Evolutionary conservation across 2,888 invertebrate genomes (phyloP).

Genomic region (Ganaspis brasiliensis): DNA sequence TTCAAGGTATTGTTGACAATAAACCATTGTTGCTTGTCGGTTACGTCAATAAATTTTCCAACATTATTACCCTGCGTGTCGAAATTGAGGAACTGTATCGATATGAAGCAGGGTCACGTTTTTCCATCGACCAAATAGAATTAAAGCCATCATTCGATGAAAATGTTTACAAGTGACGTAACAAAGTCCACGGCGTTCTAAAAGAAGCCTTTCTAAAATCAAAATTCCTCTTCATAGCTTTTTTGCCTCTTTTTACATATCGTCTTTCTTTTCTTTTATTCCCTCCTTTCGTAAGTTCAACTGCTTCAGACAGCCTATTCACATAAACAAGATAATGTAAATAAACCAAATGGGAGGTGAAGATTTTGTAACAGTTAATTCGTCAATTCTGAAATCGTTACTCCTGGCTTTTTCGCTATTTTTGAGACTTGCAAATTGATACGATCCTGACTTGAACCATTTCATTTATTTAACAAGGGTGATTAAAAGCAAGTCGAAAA

Average conservation of each 20-base stretch:
- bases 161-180: conserved; percentile 13
- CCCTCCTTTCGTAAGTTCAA: not conserved
- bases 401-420: conserved; percentile 21
- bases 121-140: conserved; percentile 9
- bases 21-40: conserved; percentile 20
- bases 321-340: conserved; percentile 17
- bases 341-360: conserved; percentile 13
- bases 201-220: not conserved
- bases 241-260: no score
- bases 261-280: not conserved
- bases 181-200: not conserved
- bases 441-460: conserved; percentile 8
- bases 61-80: conserved; percentile 42
- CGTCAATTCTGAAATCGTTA: not conserved
- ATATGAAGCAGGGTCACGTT: conserved; percentile 29
- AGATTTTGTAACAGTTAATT: conserved; percentile 30
- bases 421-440: conserved; percentile 26
- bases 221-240: no score
- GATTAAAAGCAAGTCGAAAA: no score
- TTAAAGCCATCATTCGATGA: not conserved
- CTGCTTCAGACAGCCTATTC: not conserved
- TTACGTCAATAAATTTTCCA: conserved; percentile 36
- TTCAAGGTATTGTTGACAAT: conserved; percentile 31
- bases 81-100: conserved; percentile 39
- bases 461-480: not conserved